These are phyloP conservation scores for Acrobasis suavella DNA, from an alignment of 2,888 invertebrate genomes.

Conservation along the genomic window DNA sequence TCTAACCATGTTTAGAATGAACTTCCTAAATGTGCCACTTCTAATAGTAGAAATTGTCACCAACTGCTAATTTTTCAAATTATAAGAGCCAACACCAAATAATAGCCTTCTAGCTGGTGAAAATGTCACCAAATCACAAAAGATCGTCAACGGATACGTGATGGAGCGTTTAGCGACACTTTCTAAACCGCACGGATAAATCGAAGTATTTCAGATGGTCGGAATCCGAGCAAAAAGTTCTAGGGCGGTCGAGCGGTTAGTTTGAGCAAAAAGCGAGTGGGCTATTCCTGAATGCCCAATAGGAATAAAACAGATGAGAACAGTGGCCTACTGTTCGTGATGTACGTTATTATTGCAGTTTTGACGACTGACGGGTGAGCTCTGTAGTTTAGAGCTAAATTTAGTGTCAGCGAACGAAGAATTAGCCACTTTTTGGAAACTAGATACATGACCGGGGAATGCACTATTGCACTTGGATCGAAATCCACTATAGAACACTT, in stretches of 20 bases:
- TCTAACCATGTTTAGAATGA: constrained; percentile 9
- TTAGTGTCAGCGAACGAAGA: not conserved
- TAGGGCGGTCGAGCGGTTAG: not conserved
- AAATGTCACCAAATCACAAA: constrained; percentile 36
- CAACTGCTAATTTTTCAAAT: constrained; percentile 13
- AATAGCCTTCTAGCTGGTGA: constrained; percentile 22
- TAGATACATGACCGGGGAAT: too few relatives aligned
- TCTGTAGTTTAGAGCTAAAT: not conserved
- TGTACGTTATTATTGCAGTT: not conserved
- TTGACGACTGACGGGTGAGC: constrained; percentile 4
- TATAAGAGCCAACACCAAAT: not conserved
- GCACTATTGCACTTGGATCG: too few relatives aligned
- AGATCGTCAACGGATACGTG: constrained; percentile 40
- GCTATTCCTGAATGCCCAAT: constrained; percentile 18
- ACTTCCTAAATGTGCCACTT: constrained; percentile 11
- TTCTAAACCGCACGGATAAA: constrained; percentile 39
- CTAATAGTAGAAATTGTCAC: constrained; percentile 17
- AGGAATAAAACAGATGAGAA: constrained; percentile 4
- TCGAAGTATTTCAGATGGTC: constrained; percentile 10
- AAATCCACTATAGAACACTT: too few relatives aligned
- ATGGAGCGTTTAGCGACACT: constrained; percentile 44
- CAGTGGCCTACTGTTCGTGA: constrained; percentile 2
- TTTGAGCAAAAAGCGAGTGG: not conserved
- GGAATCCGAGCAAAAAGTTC: constrained; percentile 14
- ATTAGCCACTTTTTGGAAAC: not conserved